These are phyloP conservation scores for Parauchenoglanis punctatus DNA, from an alignment of 2,797 vertebrate genomes.

Conservation along the genomic window DNA sequence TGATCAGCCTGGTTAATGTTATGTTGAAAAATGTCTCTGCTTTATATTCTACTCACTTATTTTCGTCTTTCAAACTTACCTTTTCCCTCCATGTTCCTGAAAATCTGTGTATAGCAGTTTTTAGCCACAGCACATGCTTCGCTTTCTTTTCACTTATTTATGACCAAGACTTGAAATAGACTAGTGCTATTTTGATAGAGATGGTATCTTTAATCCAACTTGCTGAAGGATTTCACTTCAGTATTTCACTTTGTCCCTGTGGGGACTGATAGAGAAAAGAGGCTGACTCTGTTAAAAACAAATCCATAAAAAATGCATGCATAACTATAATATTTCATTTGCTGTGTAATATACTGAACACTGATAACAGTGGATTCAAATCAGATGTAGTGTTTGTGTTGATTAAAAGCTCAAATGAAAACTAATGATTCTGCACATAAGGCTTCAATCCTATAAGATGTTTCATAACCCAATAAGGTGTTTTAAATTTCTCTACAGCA, in stretches of 20 bases:
- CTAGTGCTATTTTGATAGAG: conserved; percentile 52
- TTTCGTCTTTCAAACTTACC: conserved; percentile 27
- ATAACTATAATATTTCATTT: conserved; percentile 28
- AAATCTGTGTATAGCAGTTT: conserved; percentile 36
- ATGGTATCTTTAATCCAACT: conserved; percentile 50
- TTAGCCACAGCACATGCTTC: conserved; percentile 31
- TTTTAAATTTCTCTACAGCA: conserved; percentile 15
- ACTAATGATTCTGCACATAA: background rate
- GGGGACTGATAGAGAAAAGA: conserved; percentile 36
- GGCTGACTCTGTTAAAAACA: conserved; percentile 29
- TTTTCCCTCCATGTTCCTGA: conserved; percentile 39
- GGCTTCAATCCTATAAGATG: background rate
- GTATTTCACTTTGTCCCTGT: conserved; percentile 48
- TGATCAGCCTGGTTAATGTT: conserved; percentile 30
- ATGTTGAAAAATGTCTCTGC: conserved; percentile 30
- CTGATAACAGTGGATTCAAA: conserved; percentile 17
- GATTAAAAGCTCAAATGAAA: conserved; percentile 45
- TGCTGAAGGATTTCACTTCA: conserved; percentile 31
- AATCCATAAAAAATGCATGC: conserved; percentile 45
- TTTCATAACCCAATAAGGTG: conserved; percentile 19
- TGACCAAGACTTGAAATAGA: conserved; percentile 57
- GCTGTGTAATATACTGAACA: conserved; percentile 22
- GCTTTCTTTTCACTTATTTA: conserved; percentile 56
- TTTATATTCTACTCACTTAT: conserved; percentile 35
- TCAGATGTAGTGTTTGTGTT: conserved; percentile 33